Evolutionary conservation across 2,888 invertebrate species (phyloP), one percentile per base, ranked within the genome.

Genomic region (Beris chalybata): DNA sequence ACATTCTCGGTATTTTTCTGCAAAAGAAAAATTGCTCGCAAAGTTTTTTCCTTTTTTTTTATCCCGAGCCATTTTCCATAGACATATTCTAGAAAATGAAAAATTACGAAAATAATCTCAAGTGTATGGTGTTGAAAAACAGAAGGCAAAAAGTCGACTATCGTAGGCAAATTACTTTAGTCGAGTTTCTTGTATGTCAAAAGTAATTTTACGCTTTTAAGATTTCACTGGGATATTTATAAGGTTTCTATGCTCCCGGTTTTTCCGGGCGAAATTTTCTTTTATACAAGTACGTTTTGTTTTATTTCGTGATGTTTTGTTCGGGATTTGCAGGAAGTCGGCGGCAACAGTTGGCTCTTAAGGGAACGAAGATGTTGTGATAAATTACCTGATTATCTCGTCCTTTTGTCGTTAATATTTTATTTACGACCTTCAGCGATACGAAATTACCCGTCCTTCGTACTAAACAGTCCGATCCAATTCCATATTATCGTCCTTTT

Each of bases 301-400:
- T 38, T 7, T 38, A 7, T 38, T 38, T 38, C 38, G 50, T 4
- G 22, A 50, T 50, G 50, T 22, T 22, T 50, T 29, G 3, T 50
- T 48, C 13, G n/a, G n/a, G 47, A 47, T n/a, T 9, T 3, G 44
- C 11, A 12, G 44, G 44, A 38, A 38, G 5, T 29, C n/a, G 44
- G 5, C 29, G 50, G 50, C 50, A 50, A 50, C 50, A 50, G 50
- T 50, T 50, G 50, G 50, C 29, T 6, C 50, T 11, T 22, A 15
- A 13, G 13, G 50, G 50, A 50, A 50, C 4, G 50, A 4, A 13
- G 13, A 15, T 56, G 56, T 13, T 13, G 48, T 48, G 45, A 59
- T 59, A 48, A 59, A 59, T 59, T 59, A 58, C 47, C 48, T 48
- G 58, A 59, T 59, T 47, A 59, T 59, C 48, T 59, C 48, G n/a